These are phyloP conservation scores for Hypomecis punctinalis DNA, from an alignment of 2,888 invertebrate species.

Conservation along the genomic window DNA sequence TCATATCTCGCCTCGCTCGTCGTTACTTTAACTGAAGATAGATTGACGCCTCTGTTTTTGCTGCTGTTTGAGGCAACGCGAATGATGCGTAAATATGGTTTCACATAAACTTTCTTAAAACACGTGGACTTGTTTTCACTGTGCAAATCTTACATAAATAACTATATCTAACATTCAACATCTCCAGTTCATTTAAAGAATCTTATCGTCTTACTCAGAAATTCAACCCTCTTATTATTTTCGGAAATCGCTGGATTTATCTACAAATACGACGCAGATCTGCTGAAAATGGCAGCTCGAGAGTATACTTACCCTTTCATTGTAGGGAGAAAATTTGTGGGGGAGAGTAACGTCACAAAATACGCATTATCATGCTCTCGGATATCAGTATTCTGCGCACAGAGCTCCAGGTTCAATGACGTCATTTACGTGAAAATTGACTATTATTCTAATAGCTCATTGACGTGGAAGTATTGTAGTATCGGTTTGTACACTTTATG, in stretches of 20 bases:
- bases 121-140: not conserved
- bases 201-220: slow-evolving; percentile 28
- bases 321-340: too few species aligned
- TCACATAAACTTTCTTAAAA: slow-evolving; percentile 10
- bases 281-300: slow-evolving; percentile 46
- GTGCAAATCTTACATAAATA: slow-evolving; percentile 7
- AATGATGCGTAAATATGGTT: slow-evolving; percentile 27
- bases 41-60: slow-evolving; percentile 27
- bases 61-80: slow-evolving; percentile 12
- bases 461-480: slow-evolving; percentile 39
- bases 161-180: slow-evolving; percentile 1
- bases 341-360: slow-evolving; percentile 60
- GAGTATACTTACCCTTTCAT: slow-evolving; percentile 41
- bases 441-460: slow-evolving; percentile 21
- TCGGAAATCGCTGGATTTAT: slow-evolving; percentile 35
- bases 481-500: slow-evolving; percentile 30
- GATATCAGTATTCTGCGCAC: slow-evolving; percentile 45
- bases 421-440: slow-evolving; percentile 43
- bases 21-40: slow-evolving; percentile 30
- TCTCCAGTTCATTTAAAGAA: slow-evolving; percentile 7
- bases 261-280: slow-evolving; percentile 31
- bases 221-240: slow-evolving; percentile 31
- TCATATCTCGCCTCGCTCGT: slow-evolving; percentile 30
- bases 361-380: slow-evolving; percentile 41
- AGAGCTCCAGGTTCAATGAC: slow-evolving; percentile 43